These are phyloP conservation scores for Perognathus longimembris DNA, from an alignment of 2,113 vertebrate genomes.

Conservation along the genomic window DNA sequence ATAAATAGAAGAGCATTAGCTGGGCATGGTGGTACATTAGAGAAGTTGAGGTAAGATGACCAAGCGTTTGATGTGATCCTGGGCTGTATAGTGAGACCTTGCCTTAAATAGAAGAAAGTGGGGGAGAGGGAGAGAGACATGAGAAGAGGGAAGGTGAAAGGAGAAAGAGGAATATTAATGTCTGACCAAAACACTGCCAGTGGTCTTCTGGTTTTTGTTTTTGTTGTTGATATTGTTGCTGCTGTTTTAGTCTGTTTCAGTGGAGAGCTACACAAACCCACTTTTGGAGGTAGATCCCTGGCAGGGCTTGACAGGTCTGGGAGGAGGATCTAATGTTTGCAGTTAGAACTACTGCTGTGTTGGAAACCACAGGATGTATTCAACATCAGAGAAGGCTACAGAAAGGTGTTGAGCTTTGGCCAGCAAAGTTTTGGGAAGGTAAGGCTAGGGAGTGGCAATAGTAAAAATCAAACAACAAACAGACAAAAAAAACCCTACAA, in stretches of 20 bases:
- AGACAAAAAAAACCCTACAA: too few relatives aligned
- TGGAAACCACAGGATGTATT: neutral
- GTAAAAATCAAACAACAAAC: neutral
- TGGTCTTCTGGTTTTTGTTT: neutral
- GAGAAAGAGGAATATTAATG: neutral
- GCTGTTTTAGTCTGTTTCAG: neutral
- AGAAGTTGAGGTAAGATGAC: too few relatives aligned
- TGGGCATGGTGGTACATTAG: too few relatives aligned
- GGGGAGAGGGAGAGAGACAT: too few relatives aligned
- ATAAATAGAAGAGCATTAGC: too few relatives aligned
- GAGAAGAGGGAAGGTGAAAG: too few relatives aligned
- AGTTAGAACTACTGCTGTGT: neutral
- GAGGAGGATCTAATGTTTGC: neutral
- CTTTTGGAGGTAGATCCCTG: neutral
- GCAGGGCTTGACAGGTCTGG: neutral
- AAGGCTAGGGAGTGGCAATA: neutral
- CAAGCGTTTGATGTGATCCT: too few relatives aligned
- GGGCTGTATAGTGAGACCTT: too few relatives aligned
- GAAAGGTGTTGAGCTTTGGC: neutral
- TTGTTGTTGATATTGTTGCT: too few relatives aligned
- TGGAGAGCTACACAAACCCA: neutral
- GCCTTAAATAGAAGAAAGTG: too few relatives aligned
- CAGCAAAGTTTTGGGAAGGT: neutral
- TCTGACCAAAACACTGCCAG: neutral
- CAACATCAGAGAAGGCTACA: neutral